Base-by-base conservation (phyloP, 2,797 vertebrate genomes). In the Phylloscopus collybita region DNA sequence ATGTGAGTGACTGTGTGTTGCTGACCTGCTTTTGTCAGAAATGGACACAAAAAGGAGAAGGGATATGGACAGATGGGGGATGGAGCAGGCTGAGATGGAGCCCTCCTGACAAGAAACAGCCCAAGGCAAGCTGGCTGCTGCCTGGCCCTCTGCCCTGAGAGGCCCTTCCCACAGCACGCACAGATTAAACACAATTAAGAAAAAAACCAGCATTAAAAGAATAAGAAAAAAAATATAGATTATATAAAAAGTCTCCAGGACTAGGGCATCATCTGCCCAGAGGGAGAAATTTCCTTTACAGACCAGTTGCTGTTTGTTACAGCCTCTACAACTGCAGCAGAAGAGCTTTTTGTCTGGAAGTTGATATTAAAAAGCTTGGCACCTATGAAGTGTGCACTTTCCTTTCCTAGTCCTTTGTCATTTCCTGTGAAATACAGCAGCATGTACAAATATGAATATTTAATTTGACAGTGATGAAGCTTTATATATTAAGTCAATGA, bases 401-500 rank as follows among this genome's bases (percentile, higher is more conserved):
- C 49, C 64, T 69, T 70, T 54, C 29, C n/a, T 23, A 45, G 27
- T 40, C 51, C 60, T 22, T 36, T 74, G 51, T 50, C 0, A 1
- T 59, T 73, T 57, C 53, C 66, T 88, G n/a, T 36, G 45, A 81
- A 86, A 90, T 66, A 49, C n/a, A 45, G 81, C n/a, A 26, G 6
- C 61, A 27, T 9, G 32, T 64, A 86, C 18, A 47, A 32, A 49
- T 49, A 34, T 60, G 32, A 92, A 94, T 88, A 70, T 81, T 79
- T 80, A 80, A 94, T 91, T 59, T 60, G 92, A 86, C 91, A 78
- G 51, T 86, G 92, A 93, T 67, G 50, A 90, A 86, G 36, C 61
- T 88, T 66, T 76, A 59, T 44, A 32, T 66, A 81, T 75, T 38
- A 88, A 79, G 59, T 67, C 80, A 81, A 59, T 88, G 66, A 79